These are phyloP conservation scores for Danio tinwini DNA, from an alignment of 2,797 vertebrate genomes.

Conservation along the genomic window DNA sequence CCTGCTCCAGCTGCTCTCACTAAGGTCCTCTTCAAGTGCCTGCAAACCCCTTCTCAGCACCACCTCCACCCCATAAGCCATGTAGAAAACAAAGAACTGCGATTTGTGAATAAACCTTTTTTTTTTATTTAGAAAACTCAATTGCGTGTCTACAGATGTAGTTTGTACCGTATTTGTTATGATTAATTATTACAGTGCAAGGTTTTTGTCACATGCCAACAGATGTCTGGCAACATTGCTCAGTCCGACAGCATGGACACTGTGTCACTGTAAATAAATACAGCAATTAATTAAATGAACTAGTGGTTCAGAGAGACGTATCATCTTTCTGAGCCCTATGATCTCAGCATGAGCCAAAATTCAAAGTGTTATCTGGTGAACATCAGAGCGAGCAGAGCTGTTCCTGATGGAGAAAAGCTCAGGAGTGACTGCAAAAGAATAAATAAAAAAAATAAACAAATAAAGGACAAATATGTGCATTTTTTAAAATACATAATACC, in stretches of 20 bases:
- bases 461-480: background rate
- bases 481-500: no score
- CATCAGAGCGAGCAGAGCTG: background rate
- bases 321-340: conserved; percentile 12
- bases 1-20: conserved; percentile 86
- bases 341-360: conserved; percentile 10
- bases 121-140: conserved; percentile 49
- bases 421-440: background rate
- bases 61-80: conserved; percentile 49
- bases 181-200: background rate
- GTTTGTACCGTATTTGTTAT: conserved; percentile 2
- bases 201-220: conserved; percentile 14
- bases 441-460: background rate
- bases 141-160: conserved; percentile 64
- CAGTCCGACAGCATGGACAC: conserved; percentile 4
- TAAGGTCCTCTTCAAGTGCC: conserved; percentile 74
- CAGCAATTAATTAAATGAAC: conserved; percentile 33
- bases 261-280: conserved; percentile 41
- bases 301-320: conserved; percentile 11
- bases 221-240: conserved; percentile 22
- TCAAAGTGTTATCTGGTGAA: conserved; percentile 8
- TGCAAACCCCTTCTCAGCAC: conserved; percentile 54
- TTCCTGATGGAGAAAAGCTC: conserved; percentile 1
- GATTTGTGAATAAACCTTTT: conserved; percentile 59
- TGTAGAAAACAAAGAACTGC: conserved; percentile 52